These are phyloP conservation scores for Malurus melanocephalus DNA, from an alignment of 2,113 vertebrate species.

Conservation along the genomic window DNA sequence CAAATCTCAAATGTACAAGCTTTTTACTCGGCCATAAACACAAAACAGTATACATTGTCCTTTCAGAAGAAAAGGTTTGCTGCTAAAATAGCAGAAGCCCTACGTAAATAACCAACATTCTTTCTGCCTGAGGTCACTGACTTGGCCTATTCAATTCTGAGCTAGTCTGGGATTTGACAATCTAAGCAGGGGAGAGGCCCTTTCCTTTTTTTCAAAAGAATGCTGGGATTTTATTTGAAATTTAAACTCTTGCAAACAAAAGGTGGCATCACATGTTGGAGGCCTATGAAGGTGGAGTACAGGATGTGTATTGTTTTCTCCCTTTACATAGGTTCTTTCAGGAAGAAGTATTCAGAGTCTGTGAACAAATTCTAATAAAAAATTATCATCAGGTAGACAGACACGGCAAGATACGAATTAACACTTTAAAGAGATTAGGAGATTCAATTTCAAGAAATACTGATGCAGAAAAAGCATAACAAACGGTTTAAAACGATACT, in stretches of 20 bases:
- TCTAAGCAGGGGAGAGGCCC: slow-evolving; percentile 65
- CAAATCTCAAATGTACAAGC: slow-evolving; percentile 70
- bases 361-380: slow-evolving; percentile 45
- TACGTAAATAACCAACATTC: slow-evolving; percentile 93
- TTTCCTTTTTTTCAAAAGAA: slow-evolving; percentile 64
- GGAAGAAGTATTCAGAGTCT: slow-evolving; percentile 35
- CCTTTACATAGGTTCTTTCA: slow-evolving; percentile 57
- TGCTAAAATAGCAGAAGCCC: slow-evolving; percentile 77
- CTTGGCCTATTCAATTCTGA: slow-evolving; percentile 86
- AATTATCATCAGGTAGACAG: slow-evolving; percentile 35
- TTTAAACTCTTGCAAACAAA: slow-evolving; percentile 70
- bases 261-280: slow-evolving; percentile 65
- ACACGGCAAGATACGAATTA: background rate
- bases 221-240: slow-evolving; percentile 69
- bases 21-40: slow-evolving; percentile 77
- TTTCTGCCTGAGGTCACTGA: slow-evolving; percentile 90
- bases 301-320: slow-evolving; percentile 68
- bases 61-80: slow-evolving; percentile 75
- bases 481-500: background rate
- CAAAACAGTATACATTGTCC: slow-evolving; percentile 76
- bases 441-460: background rate
- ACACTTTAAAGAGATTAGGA: background rate
- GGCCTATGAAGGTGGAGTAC: slow-evolving; percentile 67
- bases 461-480: accelerated
- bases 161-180: slow-evolving; percentile 70